Conservation (phyloP, 2,888 invertebrate genomes). For the Polyommatus icarus region DNA sequence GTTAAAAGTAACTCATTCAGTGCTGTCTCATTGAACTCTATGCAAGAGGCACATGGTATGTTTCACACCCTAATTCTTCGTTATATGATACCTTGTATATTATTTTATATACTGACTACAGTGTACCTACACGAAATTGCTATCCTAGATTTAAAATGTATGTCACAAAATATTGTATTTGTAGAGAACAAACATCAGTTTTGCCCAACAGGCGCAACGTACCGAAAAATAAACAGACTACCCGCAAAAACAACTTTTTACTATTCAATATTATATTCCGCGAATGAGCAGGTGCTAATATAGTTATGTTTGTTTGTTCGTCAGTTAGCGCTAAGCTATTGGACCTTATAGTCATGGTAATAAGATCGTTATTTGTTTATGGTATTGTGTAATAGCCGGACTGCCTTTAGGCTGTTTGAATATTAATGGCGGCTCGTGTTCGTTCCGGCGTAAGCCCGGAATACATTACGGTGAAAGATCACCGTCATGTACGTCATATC, state of each 20-base stretch:
- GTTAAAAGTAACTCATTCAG: too few species aligned
- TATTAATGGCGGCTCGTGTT: conserved; percentile 66
- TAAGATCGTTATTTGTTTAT: not conserved
- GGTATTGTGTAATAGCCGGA: conserved; percentile 57
- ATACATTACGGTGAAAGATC: conserved; percentile 60
- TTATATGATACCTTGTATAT: too few species aligned
- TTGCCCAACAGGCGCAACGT: not conserved
- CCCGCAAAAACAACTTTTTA: not conserved
- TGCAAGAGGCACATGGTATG: too few species aligned
- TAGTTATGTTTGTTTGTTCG: not conserved
- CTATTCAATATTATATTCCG: not conserved
- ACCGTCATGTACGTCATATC: not conserved
- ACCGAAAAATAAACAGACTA: not conserved
- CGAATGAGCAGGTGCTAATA: not conserved
- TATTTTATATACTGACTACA: too few species aligned
- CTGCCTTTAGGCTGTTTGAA: conserved; percentile 67
- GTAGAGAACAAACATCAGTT: not conserved
- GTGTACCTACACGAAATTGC: too few species aligned
- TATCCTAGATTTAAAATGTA: not conserved
- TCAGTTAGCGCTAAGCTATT: not conserved
- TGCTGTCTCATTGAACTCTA: too few species aligned
- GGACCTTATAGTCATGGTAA: not conserved
- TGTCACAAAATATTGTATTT: not conserved
- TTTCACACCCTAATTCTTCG: too few species aligned
- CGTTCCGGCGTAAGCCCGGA: conserved; percentile 58